Evolutionary conservation across 2,888 invertebrate genomes (phyloP), one percentile per base, ranked within the genome.

Genomic region (Paralinhomoeus sp.): DNA sequence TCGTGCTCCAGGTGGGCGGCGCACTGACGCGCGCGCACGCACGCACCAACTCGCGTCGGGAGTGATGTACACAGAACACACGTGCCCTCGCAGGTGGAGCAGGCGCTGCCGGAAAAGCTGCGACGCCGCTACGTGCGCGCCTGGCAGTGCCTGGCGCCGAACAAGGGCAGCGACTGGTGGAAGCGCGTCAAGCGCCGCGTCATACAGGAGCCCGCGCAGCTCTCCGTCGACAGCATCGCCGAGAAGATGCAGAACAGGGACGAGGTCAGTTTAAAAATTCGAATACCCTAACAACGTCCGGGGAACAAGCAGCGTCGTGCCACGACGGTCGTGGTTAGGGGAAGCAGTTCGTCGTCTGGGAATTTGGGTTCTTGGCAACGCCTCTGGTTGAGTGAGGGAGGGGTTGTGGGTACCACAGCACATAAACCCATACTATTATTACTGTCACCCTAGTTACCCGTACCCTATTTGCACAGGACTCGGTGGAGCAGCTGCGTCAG

Each of bases 71-170:
- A n/a, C n/a, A n/a, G n/a, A n/a, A n/a, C n/a, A n/a, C n/a, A n/a
- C n/a, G n/a, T n/a, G n/a, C n/a, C n/a, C n/a, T n/a, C n/a, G 40
- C 64, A 65, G 45, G 66, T 67, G 24, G 67, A 67, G 50, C 51
- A 57, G 20, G 53, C 23, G 12, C 27, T 40, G 24, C 40, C 40
- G 17, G 56, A 61, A 44, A 59, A 61, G 44, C 51, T 66, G 23
- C 55, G 62, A 1, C 51, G 64, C 13, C 55, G 55, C 41, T 61
- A 60, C 46, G 55, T 63, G 13, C 46, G 56, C 3, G 54, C 56
- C 37, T 49, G 51, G 33, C 54, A 59, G 44, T 56, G 53, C 13
- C 47, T 64, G 20, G 47, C 49, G 22, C 67, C 67, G 1, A 66
- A 67, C 51, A 37, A 12, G 21, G 7, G n/a, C n/a, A 17, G 7